Percentiles rank a stretch among this genome's conserved stretches.
Evolutionary conservation across 2,113 vertebrate species (phyloP).

Genomic region (Anhinga anhinga): DNA sequence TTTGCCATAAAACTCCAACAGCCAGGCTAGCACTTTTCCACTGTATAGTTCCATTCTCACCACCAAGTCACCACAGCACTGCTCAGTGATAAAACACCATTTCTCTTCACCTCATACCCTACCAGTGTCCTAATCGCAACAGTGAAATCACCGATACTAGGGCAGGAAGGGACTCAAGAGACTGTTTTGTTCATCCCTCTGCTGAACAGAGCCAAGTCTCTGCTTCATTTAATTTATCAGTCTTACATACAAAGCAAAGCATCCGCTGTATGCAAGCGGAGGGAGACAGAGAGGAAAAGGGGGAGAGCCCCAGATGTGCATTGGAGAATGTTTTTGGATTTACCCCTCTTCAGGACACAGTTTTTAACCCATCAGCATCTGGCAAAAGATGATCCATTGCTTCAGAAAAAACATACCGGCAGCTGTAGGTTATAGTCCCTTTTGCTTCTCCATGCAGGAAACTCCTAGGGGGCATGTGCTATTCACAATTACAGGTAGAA

Average conservation of each 20-base stretch:
- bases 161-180: not conserved
- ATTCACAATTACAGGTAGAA: not conserved
- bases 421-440: not conserved
- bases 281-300: not conserved
- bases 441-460: not conserved
- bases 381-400: not conserved
- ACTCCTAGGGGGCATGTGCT: fast-evolving
- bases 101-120: not conserved
- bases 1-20: not conserved
- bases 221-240: not conserved
- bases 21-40: not conserved
- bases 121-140: not conserved
- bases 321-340: not conserved
- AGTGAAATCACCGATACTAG: not conserved
- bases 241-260: not conserved
- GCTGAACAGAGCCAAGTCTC: not conserved
- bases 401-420: not conserved
- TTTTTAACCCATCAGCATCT: not conserved
- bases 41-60: not conserved
- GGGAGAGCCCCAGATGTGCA: not conserved
- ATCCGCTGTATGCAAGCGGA: not conserved
- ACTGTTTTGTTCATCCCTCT: not conserved
- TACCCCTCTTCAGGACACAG: not conserved
- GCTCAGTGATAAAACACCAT: not conserved
- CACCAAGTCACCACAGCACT: not conserved